Percentiles rank a stretch among this genome's conserved stretches.
phyloP scores from a whole-genome alignment of 2,113 vertebrate species.

The Plestiodon gilberti region DNA sequence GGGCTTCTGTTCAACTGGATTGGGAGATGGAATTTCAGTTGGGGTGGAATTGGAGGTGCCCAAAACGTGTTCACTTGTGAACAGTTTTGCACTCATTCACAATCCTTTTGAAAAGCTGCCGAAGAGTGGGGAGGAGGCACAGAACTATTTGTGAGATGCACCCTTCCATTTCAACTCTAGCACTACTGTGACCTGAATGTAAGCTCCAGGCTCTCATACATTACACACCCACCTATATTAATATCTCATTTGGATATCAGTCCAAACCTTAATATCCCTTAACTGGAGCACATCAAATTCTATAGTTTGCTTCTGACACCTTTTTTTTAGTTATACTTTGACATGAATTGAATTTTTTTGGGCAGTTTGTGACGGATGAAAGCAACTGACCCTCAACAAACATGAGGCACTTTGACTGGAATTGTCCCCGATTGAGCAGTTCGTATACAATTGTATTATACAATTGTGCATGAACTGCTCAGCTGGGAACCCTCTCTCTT shows the following conservation, averaged over 20 bases:
- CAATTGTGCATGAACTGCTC: constrained; percentile 1
- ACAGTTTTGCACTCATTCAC: too few relatives aligned
- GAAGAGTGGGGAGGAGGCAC: neutral
- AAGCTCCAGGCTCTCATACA: neutral
- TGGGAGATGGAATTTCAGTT: too few relatives aligned
- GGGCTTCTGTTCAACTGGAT: too few relatives aligned
- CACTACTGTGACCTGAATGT: neutral
- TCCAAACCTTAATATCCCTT: neutral
- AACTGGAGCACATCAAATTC: neutral
- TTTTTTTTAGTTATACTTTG: neutral
- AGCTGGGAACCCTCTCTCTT: neutral
- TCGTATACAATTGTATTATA: neutral
- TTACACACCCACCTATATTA: neutral
- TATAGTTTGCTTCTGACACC: neutral
- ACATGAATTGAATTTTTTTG: neutral
- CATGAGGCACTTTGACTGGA: neutral
- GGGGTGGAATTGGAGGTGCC: too few relatives aligned
- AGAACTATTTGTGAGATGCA: neutral
- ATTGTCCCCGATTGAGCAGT: constrained; percentile 1
- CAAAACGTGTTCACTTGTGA: too few relatives aligned
- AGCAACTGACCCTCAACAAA: constrained; percentile 1
- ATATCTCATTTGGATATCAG: neutral
- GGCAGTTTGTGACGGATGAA: constrained; percentile 7
- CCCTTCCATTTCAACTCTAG: too few relatives aligned
- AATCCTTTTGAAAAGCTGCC: neutral